Conservation (phyloP, 2,888 invertebrate species). For the Didymodactylos carnosus region DNA sequence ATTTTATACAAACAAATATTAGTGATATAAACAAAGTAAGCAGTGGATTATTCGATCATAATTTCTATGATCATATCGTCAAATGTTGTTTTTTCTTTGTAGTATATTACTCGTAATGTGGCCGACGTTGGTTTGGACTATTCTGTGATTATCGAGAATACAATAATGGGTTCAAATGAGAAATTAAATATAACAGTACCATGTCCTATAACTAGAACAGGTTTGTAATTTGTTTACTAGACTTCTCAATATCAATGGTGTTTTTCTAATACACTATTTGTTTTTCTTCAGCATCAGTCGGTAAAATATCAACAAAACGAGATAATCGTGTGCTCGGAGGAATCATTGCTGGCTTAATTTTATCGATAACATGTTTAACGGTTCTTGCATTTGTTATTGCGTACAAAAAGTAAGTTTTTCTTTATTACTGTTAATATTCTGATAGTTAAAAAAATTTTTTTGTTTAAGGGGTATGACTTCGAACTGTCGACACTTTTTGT, state of each 20-base stretch:
- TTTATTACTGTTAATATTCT: too few relatives aligned
- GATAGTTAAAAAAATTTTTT: not conserved
- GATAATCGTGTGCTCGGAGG: not conserved
- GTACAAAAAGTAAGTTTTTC: not conserved
- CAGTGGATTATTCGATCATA: not conserved
- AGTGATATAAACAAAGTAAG: not conserved
- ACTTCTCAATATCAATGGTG: not conserved
- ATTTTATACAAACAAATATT: not conserved
- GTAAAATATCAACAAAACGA: too few relatives aligned
- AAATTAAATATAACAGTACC: not conserved
- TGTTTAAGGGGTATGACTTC: not conserved
- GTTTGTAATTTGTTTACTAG: not conserved
- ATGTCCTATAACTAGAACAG: not conserved
- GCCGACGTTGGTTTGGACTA: not conserved
- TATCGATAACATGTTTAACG: not conserved
- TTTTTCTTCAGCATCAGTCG: not conserved
- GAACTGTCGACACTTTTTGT: not conserved
- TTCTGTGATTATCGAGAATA: not conserved
- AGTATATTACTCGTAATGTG: not conserved
- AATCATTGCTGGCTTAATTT: not conserved
- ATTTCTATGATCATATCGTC: not conserved
- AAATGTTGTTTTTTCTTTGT: not conserved
- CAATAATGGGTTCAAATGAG: not conserved
- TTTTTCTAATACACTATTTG: too few relatives aligned
- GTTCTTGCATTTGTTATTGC: not conserved